Evolutionary conservation across 2,113 vertebrate genomes (phyloP).

Genomic region (Nesoenas mayeri): DNA sequence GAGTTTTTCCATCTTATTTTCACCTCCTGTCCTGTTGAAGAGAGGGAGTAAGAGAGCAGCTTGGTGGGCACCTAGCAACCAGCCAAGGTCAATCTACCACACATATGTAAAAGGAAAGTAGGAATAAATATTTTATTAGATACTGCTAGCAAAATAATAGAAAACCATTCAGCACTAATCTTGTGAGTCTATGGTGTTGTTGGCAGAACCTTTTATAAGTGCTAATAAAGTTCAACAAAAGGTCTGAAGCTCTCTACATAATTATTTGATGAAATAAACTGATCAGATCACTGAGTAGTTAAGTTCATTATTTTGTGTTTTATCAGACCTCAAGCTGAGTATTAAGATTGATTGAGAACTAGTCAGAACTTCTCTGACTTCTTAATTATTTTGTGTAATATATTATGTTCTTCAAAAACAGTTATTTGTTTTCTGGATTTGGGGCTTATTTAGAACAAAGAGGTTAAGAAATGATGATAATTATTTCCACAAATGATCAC

Average conservation of each 20-base stretch:
- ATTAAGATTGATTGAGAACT: not conserved
- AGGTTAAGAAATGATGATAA: not conserved
- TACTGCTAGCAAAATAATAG: not conserved
- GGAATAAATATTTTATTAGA: not conserved
- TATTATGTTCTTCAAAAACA: not conserved
- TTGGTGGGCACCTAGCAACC: not conserved
- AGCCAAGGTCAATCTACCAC: not conserved
- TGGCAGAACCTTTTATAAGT: not conserved
- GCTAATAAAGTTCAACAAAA: not conserved
- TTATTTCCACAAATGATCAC: not conserved
- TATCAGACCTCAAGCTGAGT: not conserved
- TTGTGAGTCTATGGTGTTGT: not conserved
- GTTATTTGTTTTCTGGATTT: not conserved
- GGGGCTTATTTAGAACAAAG: not conserved
- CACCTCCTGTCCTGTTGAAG: not conserved
- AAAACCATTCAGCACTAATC: not conserved
- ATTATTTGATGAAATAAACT: not conserved
- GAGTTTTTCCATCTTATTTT: not conserved
- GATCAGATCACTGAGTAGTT: not conserved
- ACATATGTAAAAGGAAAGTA: not conserved
- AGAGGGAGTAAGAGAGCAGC: fast-evolving
- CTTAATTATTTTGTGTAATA: not conserved
- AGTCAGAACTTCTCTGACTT: not conserved
- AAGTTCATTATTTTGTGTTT: not conserved
- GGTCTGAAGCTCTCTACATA: not conserved